A percentile compares a stretch with the other conserved stretches of the same genome.
Evolutionary conservation across 2,113 vertebrate genomes (phyloP).

Genomic region (Isurus oxyrinchus): DNA sequence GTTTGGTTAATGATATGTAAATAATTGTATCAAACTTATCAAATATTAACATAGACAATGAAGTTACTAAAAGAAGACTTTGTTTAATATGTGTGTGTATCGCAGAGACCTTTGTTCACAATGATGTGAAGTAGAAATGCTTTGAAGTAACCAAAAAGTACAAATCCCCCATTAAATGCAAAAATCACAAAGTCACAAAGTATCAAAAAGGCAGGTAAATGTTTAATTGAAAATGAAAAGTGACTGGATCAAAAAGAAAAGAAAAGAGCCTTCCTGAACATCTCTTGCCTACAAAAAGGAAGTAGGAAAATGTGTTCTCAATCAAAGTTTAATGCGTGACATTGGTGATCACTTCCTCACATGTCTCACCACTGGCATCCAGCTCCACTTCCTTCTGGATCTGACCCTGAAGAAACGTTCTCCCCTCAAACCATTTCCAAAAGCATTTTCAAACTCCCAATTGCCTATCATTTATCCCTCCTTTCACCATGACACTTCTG

Average conservation of each 20-base stretch:
- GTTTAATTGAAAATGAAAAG: constrained; percentile 30
- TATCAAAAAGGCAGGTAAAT: neutral
- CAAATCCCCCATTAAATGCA: neutral
- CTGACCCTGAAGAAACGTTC: neutral
- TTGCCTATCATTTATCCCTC: neutral
- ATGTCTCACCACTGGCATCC: neutral
- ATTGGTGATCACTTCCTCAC: neutral
- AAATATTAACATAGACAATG: neutral
- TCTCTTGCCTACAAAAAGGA: neutral
- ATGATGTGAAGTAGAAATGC: neutral
- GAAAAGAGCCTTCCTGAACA: neutral
- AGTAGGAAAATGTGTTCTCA: constrained; percentile 1
- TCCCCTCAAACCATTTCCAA: neutral
- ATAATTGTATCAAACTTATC: neutral
- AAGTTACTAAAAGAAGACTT: neutral
- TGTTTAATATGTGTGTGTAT: neutral
- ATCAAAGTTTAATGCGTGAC: constrained; percentile 1
- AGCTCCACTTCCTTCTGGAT: neutral
- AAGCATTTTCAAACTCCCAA: neutral
- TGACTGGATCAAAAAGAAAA: constrained; percentile 11
- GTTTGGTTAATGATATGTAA: neutral
- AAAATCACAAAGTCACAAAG: neutral
- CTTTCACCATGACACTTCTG: neutral
- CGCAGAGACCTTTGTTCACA: neutral
- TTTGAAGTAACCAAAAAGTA: constrained; percentile 27